These are phyloP conservation scores for Glandiceps talaboti DNA, from an alignment of 53 echinoderm and acorn worm species.

Conservation along the genomic window DNA sequence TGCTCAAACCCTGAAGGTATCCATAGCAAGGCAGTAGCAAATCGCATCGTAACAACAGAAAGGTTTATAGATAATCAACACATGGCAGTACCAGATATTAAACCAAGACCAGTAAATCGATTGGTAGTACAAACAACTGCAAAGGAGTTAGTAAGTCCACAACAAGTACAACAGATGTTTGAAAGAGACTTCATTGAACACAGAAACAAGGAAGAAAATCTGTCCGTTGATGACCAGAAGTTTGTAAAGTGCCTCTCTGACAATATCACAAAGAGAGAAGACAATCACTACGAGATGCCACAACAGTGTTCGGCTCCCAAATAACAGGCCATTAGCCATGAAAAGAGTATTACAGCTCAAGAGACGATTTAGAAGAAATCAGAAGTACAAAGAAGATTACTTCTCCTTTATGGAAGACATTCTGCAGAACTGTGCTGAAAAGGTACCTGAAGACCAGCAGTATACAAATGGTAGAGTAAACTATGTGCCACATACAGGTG, in stretches of 20 bases:
- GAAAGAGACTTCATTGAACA: constrained; percentile 13
- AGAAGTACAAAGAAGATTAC: constrained; percentile 13
- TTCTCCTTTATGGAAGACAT: constrained; percentile 21
- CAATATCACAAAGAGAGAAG: constrained; percentile 7
- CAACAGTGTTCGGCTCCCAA: too few species aligned
- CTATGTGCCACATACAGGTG: constrained; percentile 40
- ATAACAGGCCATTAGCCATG: constrained; percentile 7
- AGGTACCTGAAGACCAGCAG: constrained; percentile 17
- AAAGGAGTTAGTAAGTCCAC: not conserved
- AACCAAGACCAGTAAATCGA: too few species aligned
- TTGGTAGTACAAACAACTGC: too few species aligned
- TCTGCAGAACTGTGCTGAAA: constrained; percentile 14
- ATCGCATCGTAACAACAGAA: not conserved
- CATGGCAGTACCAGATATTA: too few species aligned
- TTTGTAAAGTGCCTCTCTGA: constrained; percentile 9
- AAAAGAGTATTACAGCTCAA: constrained; percentile 5
- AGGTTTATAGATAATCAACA: too few species aligned
- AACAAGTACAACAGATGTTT: constrained; percentile 13
- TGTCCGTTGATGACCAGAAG: constrained; percentile 11
- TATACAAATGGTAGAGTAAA: constrained; percentile 5
- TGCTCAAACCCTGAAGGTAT: too few species aligned
- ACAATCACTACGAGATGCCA: constrained; percentile 36
- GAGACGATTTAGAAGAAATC: constrained; percentile 2
- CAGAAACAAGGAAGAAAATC: not conserved
- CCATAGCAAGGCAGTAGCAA: too few species aligned